These are phyloP conservation scores for Pteruthius melanotis DNA, from an alignment of 2,113 vertebrate species.

Conservation along the genomic window DNA sequence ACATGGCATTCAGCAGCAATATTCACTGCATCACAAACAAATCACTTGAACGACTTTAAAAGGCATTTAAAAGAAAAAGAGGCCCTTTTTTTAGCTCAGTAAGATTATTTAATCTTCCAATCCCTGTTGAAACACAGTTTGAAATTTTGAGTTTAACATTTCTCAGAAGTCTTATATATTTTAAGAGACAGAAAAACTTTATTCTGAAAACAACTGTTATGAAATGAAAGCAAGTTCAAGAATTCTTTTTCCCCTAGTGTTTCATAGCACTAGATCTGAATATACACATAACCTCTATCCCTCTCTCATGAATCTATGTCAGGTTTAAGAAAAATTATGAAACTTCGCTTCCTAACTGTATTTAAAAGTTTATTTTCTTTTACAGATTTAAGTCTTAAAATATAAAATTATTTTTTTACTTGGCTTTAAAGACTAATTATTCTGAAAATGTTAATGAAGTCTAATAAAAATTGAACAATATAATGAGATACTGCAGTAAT, in stretches of 20 bases:
- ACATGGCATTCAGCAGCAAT: neutral
- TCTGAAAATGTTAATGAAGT: neutral
- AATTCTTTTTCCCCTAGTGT: neutral
- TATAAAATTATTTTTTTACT: neutral
- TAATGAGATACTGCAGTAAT: neutral
- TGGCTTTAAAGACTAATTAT: neutral
- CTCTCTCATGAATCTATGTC: neutral
- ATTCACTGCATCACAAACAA: neutral
- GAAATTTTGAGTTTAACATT: neutral
- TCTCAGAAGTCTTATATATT: neutral
- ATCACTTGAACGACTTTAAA: neutral
- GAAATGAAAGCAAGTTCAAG: neutral
- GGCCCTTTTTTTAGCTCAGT: neutral
- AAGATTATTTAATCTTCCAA: neutral
- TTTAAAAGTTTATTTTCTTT: neutral
- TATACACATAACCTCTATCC: neutral
- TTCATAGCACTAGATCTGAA: neutral
- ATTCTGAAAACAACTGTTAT: neutral
- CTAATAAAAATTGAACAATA: neutral
- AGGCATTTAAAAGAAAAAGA: neutral
- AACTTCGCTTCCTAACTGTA: neutral
- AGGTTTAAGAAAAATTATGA: neutral
- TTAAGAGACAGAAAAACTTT: neutral
- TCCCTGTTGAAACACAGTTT: neutral
- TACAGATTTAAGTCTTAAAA: neutral